Evolutionary conservation across 2,797 vertebrate genomes (phyloP), one percentile per base, ranked within the genome.

Genomic region (Ptychadena robeensis): DNA sequence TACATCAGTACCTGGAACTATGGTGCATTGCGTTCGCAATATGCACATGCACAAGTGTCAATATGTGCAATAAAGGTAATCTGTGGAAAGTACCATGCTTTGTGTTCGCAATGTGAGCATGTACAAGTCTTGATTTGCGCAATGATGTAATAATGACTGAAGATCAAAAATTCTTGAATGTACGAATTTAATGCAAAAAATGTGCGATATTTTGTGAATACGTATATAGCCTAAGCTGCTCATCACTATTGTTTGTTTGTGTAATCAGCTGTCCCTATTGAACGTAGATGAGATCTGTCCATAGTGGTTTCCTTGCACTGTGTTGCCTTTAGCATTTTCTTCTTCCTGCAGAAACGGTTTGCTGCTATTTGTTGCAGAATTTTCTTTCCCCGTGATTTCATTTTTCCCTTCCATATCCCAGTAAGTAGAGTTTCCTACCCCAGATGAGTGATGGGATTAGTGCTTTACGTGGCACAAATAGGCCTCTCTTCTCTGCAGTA

Each of bases 401-500:
- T 69, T 69, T 69, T 40, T 14, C 11, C 3, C 22, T 69, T 66
- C 53, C n/a, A 57, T 40, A 71, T 72, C 31, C 67, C 37, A 48
- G 67, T 64, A 71, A 80, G 78, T 80, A 63, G 32, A n/a, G 64
- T 67, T 72, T 82, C 73, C 81, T 72, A 44, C 4, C 72, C 37
- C 30, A 74, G 82, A 69, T 83, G 81, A 79, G 66, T 83, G 82
- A 83, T 83, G 75, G 82, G 82, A 83, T 83, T 83, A 83, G 75
- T 83, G 61, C 75, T 67, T 83, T 79, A 73, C 68, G 67, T 82
- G 53, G 73, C 81, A 82, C 81, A 82, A 78, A 78, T 78, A 77
- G 74, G 81, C 73, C 68, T 77, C 82, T 83, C 73, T 78, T 70
- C 72, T 82, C 40, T 77, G 73, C 81, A 77, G 73, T 59, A 73